Conservation (phyloP, 2,888 invertebrate species). For the Tetranychus piercei region DNA sequence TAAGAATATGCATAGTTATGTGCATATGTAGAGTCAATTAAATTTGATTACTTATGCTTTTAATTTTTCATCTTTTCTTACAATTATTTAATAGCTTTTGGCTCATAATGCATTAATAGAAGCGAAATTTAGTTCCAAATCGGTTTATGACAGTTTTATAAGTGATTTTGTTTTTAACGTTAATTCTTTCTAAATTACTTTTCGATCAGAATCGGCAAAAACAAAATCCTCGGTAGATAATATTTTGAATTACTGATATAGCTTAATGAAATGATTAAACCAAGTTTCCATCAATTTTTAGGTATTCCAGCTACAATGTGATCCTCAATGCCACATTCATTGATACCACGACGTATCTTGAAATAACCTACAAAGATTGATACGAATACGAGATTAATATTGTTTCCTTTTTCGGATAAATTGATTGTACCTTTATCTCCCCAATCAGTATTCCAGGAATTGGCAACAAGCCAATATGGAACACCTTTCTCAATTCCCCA, state of each 20-base stretch:
- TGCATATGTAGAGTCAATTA: too few species aligned
- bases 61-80: too few species aligned
- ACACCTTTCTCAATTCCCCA: slow-evolving; percentile 61
- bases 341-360: neutral
- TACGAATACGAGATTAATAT: neutral
- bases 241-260: neutral
- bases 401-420: neutral
- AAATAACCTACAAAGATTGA: neutral
- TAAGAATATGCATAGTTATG: too few species aligned
- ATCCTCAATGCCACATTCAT: slow-evolving; percentile 7
- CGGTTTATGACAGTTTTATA: too few species aligned
- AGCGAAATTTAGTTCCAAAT: too few species aligned
- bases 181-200: too few species aligned
- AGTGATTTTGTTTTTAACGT: too few species aligned
- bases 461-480: slow-evolving; percentile 75
- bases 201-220: too few species aligned
- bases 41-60: too few species aligned
- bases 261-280: neutral
- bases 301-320: neutral
- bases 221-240: too few species aligned
- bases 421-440: slow-evolving; percentile 40
- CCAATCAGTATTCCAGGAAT: slow-evolving; percentile 88
- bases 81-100: too few species aligned
- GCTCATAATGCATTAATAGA: too few species aligned
- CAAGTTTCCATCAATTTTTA: neutral